Evolutionary conservation across 1,140 invertebrate species (phyloP).

Genomic region (Trichogramma pretiosum): DNA sequence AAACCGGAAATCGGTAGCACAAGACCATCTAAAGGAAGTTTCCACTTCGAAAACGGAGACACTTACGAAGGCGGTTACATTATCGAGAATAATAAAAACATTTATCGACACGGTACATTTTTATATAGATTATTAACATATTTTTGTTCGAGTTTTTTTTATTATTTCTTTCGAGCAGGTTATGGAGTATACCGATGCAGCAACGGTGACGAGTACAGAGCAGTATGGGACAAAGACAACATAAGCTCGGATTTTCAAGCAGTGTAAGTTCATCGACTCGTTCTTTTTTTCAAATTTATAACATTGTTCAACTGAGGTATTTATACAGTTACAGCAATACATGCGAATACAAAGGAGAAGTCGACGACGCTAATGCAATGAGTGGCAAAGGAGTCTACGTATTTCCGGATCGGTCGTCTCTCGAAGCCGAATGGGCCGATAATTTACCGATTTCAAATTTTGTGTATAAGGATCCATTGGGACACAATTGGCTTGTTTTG

Average conservation of each 20-base stretch:
- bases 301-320: not conserved
- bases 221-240: constrained; percentile 20
- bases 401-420: constrained; percentile 22
- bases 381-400: constrained; percentile 20
- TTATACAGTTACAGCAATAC: constrained; percentile 22
- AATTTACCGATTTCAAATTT: constrained; percentile 20
- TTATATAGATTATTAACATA: not conserved
- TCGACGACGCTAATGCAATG: constrained; percentile 18
- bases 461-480: constrained; percentile 19
- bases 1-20: too few relatives aligned
- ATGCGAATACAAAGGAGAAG: constrained; percentile 21
- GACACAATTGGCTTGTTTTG: constrained; percentile 24
- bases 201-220: constrained; percentile 23
- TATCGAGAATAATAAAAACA: constrained; percentile 4
- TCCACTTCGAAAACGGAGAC: constrained; percentile 24
- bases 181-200: constrained; percentile 22
- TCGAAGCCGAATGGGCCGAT: constrained; percentile 19
- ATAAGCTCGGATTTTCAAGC: constrained; percentile 13
- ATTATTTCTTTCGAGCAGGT: not conserved
- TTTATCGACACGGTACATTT: constrained; percentile 22
- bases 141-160: not conserved
- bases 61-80: constrained; percentile 22
- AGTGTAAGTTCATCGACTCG: too few relatives aligned
- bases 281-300: not conserved
- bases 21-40: too few relatives aligned